These are phyloP conservation scores for Dyspetes luteomarginatus DNA, from an alignment of 2,888 invertebrate species.

Conservation along the genomic window DNA sequence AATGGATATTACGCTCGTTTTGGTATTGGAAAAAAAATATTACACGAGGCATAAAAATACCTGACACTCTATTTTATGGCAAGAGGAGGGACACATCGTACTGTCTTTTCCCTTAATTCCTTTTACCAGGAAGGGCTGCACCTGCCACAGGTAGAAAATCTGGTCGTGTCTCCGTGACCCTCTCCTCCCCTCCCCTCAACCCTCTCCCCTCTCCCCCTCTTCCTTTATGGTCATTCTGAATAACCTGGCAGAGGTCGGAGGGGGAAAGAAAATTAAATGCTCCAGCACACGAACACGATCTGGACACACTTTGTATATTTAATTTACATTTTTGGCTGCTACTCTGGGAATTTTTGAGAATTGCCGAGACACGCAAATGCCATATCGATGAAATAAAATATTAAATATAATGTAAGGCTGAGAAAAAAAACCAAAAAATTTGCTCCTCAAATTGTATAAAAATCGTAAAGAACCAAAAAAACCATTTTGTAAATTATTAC, in stretches of 20 bases:
- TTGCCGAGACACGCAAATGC: conserved; percentile 19
- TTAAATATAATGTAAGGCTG: background rate
- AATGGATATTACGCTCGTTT: background rate
- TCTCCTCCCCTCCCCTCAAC: background rate
- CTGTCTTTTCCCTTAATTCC: background rate
- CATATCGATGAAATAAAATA: background rate
- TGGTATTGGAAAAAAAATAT: background rate
- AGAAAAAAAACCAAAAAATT: background rate
- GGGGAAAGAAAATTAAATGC: conserved; percentile 43
- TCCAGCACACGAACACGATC: background rate
- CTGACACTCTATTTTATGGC: conserved; percentile 28
- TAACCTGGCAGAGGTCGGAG: too few relatives aligned
- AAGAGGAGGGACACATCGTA: background rate
- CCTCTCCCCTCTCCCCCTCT: background rate
- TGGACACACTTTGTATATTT: background rate
- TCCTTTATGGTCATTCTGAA: background rate
- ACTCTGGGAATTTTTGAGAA: too few relatives aligned
- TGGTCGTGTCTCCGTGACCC: background rate
- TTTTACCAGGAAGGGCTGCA: conserved; percentile 39
- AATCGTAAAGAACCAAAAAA: too few relatives aligned
- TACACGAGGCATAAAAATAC: background rate
- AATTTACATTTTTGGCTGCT: conserved; percentile 1
- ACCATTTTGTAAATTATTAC: too few relatives aligned
- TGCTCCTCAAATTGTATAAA: too few relatives aligned
- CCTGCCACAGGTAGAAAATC: conserved; percentile 59